A percentile compares a stretch with the other conserved stretches of the same genome.
These are phyloP conservation scores for Dendrocopos noguchii DNA, from an alignment of 2,113 vertebrate genomes.

Conservation along the genomic window DNA sequence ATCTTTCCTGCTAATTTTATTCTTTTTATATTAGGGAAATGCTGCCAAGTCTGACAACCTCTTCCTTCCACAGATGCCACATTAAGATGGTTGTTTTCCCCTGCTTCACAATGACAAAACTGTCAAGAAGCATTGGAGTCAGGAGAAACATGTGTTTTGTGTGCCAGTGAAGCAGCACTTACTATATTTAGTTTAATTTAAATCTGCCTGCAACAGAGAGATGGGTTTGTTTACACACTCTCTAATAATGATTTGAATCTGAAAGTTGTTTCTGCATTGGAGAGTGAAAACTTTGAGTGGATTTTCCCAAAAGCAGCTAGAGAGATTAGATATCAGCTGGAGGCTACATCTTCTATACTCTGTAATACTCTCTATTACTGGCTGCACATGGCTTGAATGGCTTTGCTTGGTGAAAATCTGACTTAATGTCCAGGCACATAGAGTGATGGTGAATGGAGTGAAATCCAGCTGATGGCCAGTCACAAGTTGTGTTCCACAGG, in stretches of 20 bases:
- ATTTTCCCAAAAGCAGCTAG: slow-evolving; percentile 14
- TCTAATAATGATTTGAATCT: slow-evolving; percentile 16
- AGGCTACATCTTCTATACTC: background rate
- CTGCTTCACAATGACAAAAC: slow-evolving; percentile 21
- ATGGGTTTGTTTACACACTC: slow-evolving; percentile 44
- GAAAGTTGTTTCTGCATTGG: background rate
- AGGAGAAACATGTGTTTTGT: slow-evolving; percentile 12
- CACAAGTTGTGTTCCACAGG: too few relatives aligned
- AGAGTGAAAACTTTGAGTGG: background rate
- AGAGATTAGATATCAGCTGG: background rate
- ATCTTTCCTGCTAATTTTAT: slow-evolving; percentile 58
- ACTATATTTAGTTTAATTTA: slow-evolving; percentile 36
- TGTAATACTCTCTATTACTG: too few relatives aligned
- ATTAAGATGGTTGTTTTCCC: background rate
- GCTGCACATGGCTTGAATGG: too few relatives aligned
- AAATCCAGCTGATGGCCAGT: too few relatives aligned
- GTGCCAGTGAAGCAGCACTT: slow-evolving; percentile 14
- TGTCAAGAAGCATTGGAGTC: slow-evolving; percentile 45
- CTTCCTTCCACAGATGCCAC: background rate
- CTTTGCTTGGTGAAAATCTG: too few relatives aligned
- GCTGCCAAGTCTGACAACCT: slow-evolving; percentile 35
- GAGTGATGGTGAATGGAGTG: too few relatives aligned
- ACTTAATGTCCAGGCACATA: too few relatives aligned
- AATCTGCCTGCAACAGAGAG: slow-evolving; percentile 14
- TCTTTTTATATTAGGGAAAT: slow-evolving; percentile 48